phyloP scores from a whole-genome alignment of 2,797 vertebrate genomes.

The Sebastes nivosus region DNA sequence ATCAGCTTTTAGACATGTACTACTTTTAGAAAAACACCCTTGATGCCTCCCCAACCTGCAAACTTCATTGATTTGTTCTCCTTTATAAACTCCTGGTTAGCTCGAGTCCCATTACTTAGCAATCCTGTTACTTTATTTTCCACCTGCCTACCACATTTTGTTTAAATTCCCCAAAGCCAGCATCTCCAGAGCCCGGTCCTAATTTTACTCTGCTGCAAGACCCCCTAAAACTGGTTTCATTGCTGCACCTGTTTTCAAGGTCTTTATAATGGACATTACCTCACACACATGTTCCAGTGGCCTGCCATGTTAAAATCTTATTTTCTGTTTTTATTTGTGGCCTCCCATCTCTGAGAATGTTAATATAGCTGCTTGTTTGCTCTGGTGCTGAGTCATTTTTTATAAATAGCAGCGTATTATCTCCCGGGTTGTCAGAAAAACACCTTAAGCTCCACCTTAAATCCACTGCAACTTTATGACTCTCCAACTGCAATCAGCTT shows the following conservation, averaged over 20 bases:
- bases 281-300: not conserved
- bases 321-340: not conserved
- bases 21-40: not conserved
- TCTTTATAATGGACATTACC: conserved; percentile 2
- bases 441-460: conserved; percentile 2
- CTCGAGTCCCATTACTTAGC: not conserved
- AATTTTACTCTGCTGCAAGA: conserved; percentile 20
- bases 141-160: conserved; percentile 10
- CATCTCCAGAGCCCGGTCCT: conserved; percentile 8
- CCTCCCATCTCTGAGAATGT: not conserved
- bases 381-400: not conserved
- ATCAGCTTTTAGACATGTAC: not conserved
- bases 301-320: not conserved
- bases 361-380: not conserved
- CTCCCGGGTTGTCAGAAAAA: conserved; percentile 15
- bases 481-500: not conserved
- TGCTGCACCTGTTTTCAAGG: conserved; percentile 7
- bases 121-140: not conserved
- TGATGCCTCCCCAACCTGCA: not conserved
- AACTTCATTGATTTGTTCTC: not conserved
- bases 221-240: not conserved
- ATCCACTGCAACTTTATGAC: not conserved
- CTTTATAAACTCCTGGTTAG: conserved; percentile 2
- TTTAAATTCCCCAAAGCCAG: conserved; percentile 4
- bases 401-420: not conserved